A percentile compares a stretch with the other conserved stretches of the same genome.
phyloP scores from a whole-genome alignment of 2,888 invertebrate species.

The Macrosiphum euphorbiae region DNA sequence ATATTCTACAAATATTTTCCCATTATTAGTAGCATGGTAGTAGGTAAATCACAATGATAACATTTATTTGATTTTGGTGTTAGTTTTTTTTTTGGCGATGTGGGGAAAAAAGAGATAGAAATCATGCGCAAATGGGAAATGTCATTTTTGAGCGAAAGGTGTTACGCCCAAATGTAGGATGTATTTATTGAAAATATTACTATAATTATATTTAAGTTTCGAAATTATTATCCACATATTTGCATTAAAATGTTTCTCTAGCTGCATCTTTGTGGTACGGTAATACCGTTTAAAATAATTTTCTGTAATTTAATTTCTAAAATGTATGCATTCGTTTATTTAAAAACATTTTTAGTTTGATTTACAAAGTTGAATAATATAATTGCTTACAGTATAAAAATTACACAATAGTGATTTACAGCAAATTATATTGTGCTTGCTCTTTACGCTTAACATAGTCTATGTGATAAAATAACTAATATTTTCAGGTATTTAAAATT shows the following conservation, averaged over 20 bases:
- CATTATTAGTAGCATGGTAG: too few species aligned
- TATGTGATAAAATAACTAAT: not conserved
- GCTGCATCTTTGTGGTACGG: constrained; percentile 2
- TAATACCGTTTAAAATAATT: not conserved
- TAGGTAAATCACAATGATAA: too few species aligned
- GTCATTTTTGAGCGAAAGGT: not conserved
- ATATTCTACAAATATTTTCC: too few species aligned
- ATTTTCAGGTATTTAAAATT: not conserved
- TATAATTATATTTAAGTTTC: not conserved
- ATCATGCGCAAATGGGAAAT: not conserved
- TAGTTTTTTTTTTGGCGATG: not conserved
- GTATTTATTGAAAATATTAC: not conserved
- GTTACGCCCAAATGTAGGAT: not conserved
- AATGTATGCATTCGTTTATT: not conserved
- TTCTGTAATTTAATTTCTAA: not conserved
- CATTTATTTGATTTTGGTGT: too few species aligned
- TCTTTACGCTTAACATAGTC: not conserved
- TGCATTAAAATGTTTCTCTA: constrained; percentile 32
- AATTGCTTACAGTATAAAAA: not conserved
- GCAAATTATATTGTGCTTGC: not conserved
- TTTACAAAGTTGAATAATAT: not conserved
- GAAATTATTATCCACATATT: not conserved
- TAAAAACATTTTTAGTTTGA: not conserved
- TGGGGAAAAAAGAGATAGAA: not conserved
- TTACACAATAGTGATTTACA: not conserved